A percentile compares a stretch with the other conserved stretches of the same genome.
phyloP scores from a whole-genome alignment of 2,113 vertebrate species.

The Sebastes fasciatus region DNA sequence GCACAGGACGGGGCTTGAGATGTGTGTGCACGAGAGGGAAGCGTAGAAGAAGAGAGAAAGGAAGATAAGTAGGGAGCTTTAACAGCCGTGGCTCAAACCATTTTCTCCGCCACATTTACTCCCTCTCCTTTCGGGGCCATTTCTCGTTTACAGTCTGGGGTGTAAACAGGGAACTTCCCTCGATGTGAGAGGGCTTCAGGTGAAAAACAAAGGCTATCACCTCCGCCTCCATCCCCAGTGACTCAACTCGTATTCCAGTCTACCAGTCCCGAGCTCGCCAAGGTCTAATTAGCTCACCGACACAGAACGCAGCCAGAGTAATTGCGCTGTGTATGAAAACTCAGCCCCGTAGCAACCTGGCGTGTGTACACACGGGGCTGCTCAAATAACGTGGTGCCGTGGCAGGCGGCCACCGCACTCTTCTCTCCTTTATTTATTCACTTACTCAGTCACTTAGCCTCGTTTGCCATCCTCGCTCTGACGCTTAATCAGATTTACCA shows the following conservation, averaged over 20 bases:
- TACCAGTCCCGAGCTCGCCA: slow-evolving; percentile 43
- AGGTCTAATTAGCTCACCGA: slow-evolving; percentile 74
- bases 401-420: slow-evolving; percentile 68
- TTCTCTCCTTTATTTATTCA: slow-evolving; percentile 77
- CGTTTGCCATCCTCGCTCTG: slow-evolving; percentile 58
- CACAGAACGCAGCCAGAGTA: slow-evolving; percentile 66
- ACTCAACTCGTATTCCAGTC: slow-evolving; percentile 64
- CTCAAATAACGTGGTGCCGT: slow-evolving; percentile 63
- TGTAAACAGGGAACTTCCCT: slow-evolving; percentile 47
- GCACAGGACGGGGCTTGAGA: slow-evolving; percentile 34
- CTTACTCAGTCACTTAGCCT: slow-evolving; percentile 78
- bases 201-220: slow-evolving; percentile 63
- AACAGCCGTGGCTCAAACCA: slow-evolving; percentile 25
- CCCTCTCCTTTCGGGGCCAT: slow-evolving; percentile 43
- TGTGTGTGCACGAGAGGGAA: slow-evolving; percentile 21
- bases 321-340: slow-evolving; percentile 70
- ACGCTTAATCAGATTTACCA: slow-evolving; percentile 74
- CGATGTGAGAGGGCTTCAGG: slow-evolving; percentile 47
- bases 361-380: slow-evolving; percentile 65
- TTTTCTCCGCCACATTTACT: slow-evolving; percentile 60
- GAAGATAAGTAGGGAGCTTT: slow-evolving; percentile 9
- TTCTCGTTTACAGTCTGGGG: slow-evolving; percentile 63
- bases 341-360: slow-evolving; percentile 67
- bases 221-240: slow-evolving; percentile 62
- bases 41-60: slow-evolving; percentile 9